Evolutionary conservation across 1,140 invertebrate species (phyloP).

Genomic region (Sinella curviseta): DNA sequence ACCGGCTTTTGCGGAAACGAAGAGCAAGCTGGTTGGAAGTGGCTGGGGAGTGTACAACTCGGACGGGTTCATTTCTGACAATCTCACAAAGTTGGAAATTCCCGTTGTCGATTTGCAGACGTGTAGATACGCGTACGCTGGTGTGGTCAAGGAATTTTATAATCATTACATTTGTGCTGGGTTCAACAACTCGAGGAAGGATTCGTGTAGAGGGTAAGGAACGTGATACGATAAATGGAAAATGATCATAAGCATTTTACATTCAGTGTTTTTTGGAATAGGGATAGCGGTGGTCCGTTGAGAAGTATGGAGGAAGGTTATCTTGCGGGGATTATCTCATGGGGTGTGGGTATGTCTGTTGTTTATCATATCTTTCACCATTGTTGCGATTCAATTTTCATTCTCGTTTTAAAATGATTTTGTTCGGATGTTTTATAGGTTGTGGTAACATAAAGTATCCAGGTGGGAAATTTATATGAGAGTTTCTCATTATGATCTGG

Average conservation of each 20-base stretch:
- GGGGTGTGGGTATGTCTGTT: background rate
- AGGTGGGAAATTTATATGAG: too few relatives aligned
- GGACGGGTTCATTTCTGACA: background rate
- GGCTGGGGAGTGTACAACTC: background rate
- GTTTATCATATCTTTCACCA: too few relatives aligned
- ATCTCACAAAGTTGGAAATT: slow-evolving; percentile 9
- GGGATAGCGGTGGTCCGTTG: background rate
- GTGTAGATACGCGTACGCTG: background rate
- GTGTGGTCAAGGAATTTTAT: background rate
- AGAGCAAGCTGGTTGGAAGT: background rate
- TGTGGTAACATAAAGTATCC: background rate
- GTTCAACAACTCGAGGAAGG: background rate
- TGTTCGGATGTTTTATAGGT: background rate
- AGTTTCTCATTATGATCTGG: background rate
- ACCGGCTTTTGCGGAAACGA: background rate
- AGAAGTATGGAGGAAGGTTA: background rate
- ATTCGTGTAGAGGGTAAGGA: slow-evolving; percentile 3
- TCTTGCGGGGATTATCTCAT: background rate
- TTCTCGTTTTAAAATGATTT: too few relatives aligned
- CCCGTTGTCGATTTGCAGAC: background rate
- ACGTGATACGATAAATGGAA: too few relatives aligned
- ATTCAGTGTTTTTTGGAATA: background rate
- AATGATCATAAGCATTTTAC: too few relatives aligned
- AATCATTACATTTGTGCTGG: background rate
- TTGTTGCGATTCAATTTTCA: too few relatives aligned